A percentile compares a stretch with the other conserved stretches of the same genome.
phyloP scores from a whole-genome alignment of 2,113 vertebrate species.

The Stegastes partitus region DNA sequence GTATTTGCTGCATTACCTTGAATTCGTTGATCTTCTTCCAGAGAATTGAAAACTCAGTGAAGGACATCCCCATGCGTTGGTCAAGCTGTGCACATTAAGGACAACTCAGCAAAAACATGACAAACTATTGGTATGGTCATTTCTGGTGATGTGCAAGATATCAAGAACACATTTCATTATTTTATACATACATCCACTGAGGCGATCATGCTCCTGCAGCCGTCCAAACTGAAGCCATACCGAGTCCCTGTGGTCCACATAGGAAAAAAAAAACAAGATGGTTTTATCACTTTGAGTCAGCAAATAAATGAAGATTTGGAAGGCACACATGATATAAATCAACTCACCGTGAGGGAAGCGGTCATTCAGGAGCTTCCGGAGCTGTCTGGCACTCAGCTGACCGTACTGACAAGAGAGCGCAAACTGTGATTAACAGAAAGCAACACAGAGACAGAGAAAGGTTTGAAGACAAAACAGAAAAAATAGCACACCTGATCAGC shows the following conservation, averaged over 20 bases:
- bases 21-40: slow-evolving; percentile 57
- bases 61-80: slow-evolving; percentile 30
- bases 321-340: background rate
- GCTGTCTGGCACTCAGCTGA: slow-evolving; percentile 35
- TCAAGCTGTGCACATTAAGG: slow-evolving; percentile 56
- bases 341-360: slow-evolving; percentile 51
- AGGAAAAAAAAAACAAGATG: background rate
- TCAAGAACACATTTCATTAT: background rate
- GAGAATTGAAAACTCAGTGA: slow-evolving; percentile 47
- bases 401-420: slow-evolving; percentile 33
- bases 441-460: background rate
- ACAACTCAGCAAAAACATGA: background rate
- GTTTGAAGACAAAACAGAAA: background rate
- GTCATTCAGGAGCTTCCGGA: slow-evolving; percentile 61
- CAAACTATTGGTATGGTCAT: background rate
- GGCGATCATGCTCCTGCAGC: slow-evolving; percentile 52
- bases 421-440: background rate
- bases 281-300: background rate
- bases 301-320: background rate
- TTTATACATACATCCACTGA: slow-evolving; percentile 61
- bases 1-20: slow-evolving; percentile 48
- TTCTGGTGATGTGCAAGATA: background rate
- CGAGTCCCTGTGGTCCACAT: slow-evolving; percentile 22
- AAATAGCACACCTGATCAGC: slow-evolving; percentile 52
- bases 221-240: slow-evolving; percentile 21